These are phyloP conservation scores for Rhea americana DNA, from an alignment of 2,113 vertebrate species.

Conservation along the genomic window DNA sequence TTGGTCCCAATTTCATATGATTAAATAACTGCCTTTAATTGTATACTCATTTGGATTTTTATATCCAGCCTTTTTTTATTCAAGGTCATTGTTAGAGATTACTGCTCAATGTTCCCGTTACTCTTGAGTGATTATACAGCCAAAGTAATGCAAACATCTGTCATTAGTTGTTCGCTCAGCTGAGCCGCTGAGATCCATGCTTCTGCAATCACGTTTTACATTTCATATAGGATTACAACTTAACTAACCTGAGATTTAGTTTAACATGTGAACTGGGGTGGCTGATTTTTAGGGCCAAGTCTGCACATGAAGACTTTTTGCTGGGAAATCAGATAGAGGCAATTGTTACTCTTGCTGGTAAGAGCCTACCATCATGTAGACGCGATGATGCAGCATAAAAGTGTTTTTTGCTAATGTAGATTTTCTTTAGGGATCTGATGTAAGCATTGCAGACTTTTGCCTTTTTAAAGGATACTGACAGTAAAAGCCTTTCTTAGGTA, in stretches of 20 bases:
- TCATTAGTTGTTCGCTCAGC: neutral
- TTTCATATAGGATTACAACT: neutral
- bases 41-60: neutral
- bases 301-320: neutral
- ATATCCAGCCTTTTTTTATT: neutral
- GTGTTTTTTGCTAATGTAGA: neutral
- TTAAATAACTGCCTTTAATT: neutral
- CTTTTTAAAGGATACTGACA: neutral
- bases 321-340: neutral
- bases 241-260: neutral
- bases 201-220: neutral
- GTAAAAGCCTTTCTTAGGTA: constrained; percentile 12
- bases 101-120: neutral
- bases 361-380: neutral
- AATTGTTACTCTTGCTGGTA: neutral
- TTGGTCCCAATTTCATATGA: neutral
- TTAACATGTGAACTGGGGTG: neutral
- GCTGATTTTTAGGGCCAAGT: constrained; percentile 14
- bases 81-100: neutral
- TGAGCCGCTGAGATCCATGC: accelerated
- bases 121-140: neutral
- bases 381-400: neutral
- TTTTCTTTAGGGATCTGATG: constrained; percentile 39
- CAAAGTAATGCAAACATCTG: neutral
- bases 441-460: constrained; percentile 32